Base-by-base conservation (phyloP, 2,113 vertebrate genomes). In the Pantherophis guttatus region DNA sequence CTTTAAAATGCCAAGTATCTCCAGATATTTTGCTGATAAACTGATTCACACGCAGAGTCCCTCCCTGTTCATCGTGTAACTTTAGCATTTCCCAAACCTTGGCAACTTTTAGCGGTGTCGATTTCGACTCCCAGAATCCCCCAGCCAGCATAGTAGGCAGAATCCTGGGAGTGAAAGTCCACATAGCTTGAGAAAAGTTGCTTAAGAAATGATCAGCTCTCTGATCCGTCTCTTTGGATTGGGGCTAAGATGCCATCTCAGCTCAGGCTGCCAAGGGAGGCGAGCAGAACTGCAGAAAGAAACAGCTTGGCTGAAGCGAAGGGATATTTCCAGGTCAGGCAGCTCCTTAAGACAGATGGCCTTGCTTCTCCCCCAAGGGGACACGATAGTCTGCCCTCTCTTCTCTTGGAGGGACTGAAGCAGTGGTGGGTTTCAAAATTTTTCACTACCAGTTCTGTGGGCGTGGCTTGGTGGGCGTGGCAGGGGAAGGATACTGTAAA, bases 161-260 rank as follows among this genome's bases (percentile, higher is more conserved):
- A 65, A 65, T 65, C 29, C 62, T 65, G 62, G 62, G 26, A 29
- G 62, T 11, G 11, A 9, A 62, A 62, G 59, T 29, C 62, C 62
- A 65, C 26, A 12, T 1, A 29, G 62, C 62, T 65, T 65, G 48
- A 50, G 48, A 29, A 29, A 58, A 65, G 62, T 65, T 11, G 62
- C 23, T 29, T 13, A 26, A 65, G 26, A 88, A 48, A 50, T 94
- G 57, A 65, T 70, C 23, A 11, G 7, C 93, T 12, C 39, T 19
- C 44, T 48, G 44, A 2, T 93, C 52, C 48, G 29, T 3, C 0
- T 59, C 91, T 94, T 93, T 85, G 1, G 54, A n/a, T 9, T 23
- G 52, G 23, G 0, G 29, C 88, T 50, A 65, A 24, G 0, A 2
- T 7, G 39, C 13, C 39, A 3, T 87, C 81, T 12, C 0, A 0